Percentiles rank a stretch among this genome's conserved stretches.
phyloP scores from a whole-genome alignment of 2,797 vertebrate genomes.

The Neostethus bicornis region DNA sequence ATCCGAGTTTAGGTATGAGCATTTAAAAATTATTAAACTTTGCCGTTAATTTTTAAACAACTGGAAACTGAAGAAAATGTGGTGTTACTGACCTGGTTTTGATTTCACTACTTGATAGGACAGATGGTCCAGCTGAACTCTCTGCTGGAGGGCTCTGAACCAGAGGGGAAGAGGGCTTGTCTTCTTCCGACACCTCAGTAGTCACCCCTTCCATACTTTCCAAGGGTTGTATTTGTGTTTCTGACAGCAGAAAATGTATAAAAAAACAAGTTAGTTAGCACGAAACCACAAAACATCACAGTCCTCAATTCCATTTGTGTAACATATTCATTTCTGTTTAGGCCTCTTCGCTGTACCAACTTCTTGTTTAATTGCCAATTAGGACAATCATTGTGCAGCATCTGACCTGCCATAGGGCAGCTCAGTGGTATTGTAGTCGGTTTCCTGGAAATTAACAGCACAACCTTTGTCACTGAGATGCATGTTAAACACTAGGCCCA shows the following conservation, averaged over 20 bases:
- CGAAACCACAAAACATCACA: slow-evolving; percentile 6
- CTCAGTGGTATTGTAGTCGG: slow-evolving; percentile 33
- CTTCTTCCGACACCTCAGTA: slow-evolving; percentile 74
- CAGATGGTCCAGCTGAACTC: slow-evolving; percentile 81
- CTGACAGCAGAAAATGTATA: slow-evolving; percentile 67
- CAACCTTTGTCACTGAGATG: slow-evolving; percentile 44
- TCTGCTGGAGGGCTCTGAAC: slow-evolving; percentile 81
- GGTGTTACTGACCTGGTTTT: slow-evolving; percentile 88
- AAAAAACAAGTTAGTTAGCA: slow-evolving; percentile 2
- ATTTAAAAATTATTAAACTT: background rate
- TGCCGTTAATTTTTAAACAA: slow-evolving; percentile 4
- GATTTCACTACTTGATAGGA: slow-evolving; percentile 86
- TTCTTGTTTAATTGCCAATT: slow-evolving; percentile 23
- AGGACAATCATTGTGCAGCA: slow-evolving; percentile 20
- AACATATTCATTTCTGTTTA: background rate
- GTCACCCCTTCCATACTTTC: slow-evolving; percentile 65
- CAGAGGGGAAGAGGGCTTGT: slow-evolving; percentile 79
- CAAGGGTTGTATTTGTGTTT: slow-evolving; percentile 85
- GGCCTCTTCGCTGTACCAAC: background rate
- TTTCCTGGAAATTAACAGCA: slow-evolving; percentile 50
- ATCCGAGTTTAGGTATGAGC: background rate
- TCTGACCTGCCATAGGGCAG: slow-evolving; percentile 34
- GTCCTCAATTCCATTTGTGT: background rate
- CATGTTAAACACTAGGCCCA: slow-evolving; percentile 51
- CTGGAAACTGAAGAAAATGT: slow-evolving; percentile 36